Base-by-base conservation (phyloP, 2,888 invertebrate genomes). In the Conops quadrifasciatus region DNA sequence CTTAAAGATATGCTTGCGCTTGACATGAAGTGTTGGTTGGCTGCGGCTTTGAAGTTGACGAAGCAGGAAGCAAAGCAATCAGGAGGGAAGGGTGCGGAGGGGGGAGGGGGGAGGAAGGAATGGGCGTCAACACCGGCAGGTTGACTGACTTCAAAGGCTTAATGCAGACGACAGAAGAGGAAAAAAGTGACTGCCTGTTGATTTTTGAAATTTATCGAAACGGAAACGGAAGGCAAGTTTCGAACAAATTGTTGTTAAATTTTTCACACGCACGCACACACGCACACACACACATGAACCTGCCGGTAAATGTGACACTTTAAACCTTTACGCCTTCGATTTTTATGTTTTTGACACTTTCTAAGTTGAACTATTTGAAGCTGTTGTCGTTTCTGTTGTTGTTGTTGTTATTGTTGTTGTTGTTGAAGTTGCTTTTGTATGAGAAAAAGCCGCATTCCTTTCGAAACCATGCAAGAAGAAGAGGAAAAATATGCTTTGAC, bases 221-320 rank as follows among this genome's bases (percentile, higher is more conserved):
- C 70, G 72, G 70, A 71, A 71, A 36, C 71, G 73, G 72, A 75
- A 70, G 62, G 59, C 51, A 73, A 72, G 69, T 71, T 72, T 67
- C 9, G 36, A 62, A 62, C 64, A 65, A 36, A 7, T 36, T 9
- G 5, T 36, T 36, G 30, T 30, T 62, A 66, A 67, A 64, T 56
- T 45, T 51, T 21, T 51, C 24, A 58, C 49, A n/a, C 69, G 30
- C 63, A 53, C 63, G 11, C 62, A 72, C 68, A 64, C 59, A 59
- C 43, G 63, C 71, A 62, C 72, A 70, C 66, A 76, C 75, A 76
- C 74, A 76, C 75, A 72, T 66, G 1, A 7, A 28, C 58, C 24
- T 43, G 36, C 36, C 36, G 4, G 36, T 9, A 36, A 36, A 7
- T 36, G 9, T 7, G 9, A 36, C 4, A 36, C 36, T 9, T 36